These are phyloP conservation scores for Sarcophaga peregrina DNA, from an alignment of 1,140 invertebrate species.

Conservation along the genomic window DNA sequence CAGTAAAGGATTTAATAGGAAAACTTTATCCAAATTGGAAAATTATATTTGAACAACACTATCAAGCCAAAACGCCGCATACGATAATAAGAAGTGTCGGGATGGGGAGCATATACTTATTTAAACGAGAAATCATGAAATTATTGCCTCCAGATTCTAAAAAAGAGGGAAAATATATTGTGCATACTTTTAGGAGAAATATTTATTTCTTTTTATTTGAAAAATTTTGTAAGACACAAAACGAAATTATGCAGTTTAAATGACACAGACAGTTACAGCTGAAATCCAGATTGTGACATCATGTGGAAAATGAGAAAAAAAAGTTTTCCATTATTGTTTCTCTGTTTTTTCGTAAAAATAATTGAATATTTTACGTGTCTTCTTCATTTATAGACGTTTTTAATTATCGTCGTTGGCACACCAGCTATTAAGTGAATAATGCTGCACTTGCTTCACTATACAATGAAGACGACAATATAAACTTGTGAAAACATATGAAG, in stretches of 20 bases:
- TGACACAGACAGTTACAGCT: constrained; percentile 10
- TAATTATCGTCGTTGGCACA: too few species aligned
- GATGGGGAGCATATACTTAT: not conserved
- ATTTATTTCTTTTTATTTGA: not conserved
- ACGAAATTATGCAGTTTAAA: constrained; percentile 22
- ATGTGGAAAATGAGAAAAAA: constrained; percentile 5
- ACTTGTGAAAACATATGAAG: too few species aligned
- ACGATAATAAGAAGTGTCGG: not conserved
- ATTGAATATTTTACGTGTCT: too few species aligned
- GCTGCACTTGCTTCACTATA: too few species aligned
- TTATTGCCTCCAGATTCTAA: not conserved
- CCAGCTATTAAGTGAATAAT: too few species aligned
- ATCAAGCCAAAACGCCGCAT: not conserved
- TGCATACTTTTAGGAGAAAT: not conserved
- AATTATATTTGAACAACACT: constrained; percentile 21
- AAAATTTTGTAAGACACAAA: not conserved
- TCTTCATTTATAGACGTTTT: too few species aligned
- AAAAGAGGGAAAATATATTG: not conserved
- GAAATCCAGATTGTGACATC: constrained; percentile 18
- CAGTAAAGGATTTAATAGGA: constrained; percentile 27
- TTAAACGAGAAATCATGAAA: constrained; percentile 6
- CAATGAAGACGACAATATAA: too few species aligned
- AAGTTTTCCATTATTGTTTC: too few species aligned
- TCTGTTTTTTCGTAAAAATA: too few species aligned
- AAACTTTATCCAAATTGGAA: constrained; percentile 22